Evolutionary conservation across 1,140 invertebrate genomes (phyloP), one percentile per base, ranked within the genome.

Genomic region (Drosophila repletoides): DNA sequence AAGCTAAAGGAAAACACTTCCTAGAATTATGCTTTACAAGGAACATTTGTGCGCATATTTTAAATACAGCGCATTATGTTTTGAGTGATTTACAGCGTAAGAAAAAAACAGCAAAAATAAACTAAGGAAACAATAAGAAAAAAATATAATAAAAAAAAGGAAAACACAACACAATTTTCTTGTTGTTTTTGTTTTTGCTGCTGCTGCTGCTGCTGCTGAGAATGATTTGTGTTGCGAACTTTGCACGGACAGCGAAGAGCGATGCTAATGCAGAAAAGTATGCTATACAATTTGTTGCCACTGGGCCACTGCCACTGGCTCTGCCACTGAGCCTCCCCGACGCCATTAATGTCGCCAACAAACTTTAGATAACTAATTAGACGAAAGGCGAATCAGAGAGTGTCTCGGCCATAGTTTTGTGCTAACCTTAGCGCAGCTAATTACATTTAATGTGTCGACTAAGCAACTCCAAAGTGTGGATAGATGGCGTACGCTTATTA

Each of bases 331-430:
- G 1, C 31, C 41, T 21, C 29, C 33, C 41, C 41, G 40, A 38
- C 51, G 55, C 52, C 74, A 86, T 79, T 84, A 84, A 72, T 84
- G 79, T 86, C 79, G 79, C 80, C 79, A 74, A 65, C 79, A 86
- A 84, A 84, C 80, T 84, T 84, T 79, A 80, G 80, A 79, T 79
- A 86, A 84, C 79, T 84, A 84, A 84, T 84, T 84, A 84, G 75
- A 83, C 60, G 66, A 64, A 49, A 60, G 45, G 63, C 63, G 45
- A 66, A 21, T 45, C 59, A 33, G 41, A 34, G 43, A 40, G 45
- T 24, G 46, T 41, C 26, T 58, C 53, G 49, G 31, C 67, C 58
- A 56, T 83, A 81, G 77, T 83, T 76, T 60, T 83, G 74, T 74
- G 77, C 76, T 61, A 83, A 83, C 79, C 79, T 83, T 84, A 86